Evolutionary conservation across 2,113 vertebrate species (phyloP).

Genomic region (Bostrychus sinensis): DNA sequence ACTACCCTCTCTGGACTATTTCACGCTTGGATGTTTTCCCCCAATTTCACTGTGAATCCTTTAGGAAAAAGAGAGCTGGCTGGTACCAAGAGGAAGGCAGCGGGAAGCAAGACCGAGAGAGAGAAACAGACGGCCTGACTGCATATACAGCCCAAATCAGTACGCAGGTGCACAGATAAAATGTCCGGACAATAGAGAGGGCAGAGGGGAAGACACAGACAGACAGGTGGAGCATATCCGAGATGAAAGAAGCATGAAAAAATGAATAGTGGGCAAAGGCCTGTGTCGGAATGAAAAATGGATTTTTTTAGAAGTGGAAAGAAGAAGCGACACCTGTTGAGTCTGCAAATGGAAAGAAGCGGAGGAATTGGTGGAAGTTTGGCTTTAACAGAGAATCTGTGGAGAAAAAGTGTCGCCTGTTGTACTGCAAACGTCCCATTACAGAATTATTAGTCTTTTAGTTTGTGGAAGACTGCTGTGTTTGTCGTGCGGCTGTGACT

Average conservation of each 20-base stretch:
- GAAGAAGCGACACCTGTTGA: slow-evolving; percentile 9
- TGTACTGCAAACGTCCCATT: slow-evolving; percentile 29
- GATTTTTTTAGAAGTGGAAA: slow-evolving; percentile 21
- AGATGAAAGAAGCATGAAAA: not conserved
- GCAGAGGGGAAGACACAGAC: not conserved
- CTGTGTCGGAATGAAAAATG: slow-evolving; percentile 30
- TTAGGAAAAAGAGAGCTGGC: slow-evolving; percentile 56
- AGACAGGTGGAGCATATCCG: not conserved
- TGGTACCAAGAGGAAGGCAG: slow-evolving; percentile 22
- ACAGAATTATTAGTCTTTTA: not conserved
- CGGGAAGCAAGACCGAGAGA: slow-evolving; percentile 35
- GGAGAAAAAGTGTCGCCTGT: slow-evolving; percentile 11
- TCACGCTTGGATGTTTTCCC: slow-evolving; percentile 75
- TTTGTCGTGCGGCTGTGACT: not conserved
- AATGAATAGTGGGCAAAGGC: not conserved
- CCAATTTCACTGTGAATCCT: slow-evolving; percentile 69
- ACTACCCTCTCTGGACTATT: slow-evolving; percentile 73
- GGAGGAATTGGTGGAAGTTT: too few species aligned
- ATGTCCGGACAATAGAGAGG: slow-evolving; percentile 4
- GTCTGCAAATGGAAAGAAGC: slow-evolving; percentile 22
- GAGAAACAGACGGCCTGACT: slow-evolving; percentile 31
- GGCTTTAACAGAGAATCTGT: slow-evolving; percentile 14
- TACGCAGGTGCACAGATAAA: slow-evolving; percentile 21
- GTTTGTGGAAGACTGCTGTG: not conserved
- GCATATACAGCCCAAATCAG: slow-evolving; percentile 22